Conservation (phyloP, 2,113 vertebrate species). For the Galeopterus variegatus region DNA sequence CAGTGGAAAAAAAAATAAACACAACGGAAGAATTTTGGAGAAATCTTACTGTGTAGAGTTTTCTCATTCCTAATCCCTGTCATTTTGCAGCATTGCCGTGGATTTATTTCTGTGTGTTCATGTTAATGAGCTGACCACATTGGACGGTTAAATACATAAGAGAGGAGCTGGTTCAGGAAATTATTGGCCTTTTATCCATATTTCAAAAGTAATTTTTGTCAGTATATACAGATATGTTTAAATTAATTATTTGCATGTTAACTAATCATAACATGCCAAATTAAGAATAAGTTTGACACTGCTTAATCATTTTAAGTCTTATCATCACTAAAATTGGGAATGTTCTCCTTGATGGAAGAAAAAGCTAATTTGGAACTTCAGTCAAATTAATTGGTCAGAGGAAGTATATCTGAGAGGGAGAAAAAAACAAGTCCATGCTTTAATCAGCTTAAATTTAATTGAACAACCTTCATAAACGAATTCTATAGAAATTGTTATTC, state of each 20-base stretch:
- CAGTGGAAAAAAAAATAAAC: neutral
- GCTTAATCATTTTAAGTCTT: neutral
- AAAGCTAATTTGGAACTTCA: conserved; percentile 58
- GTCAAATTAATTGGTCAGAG: conserved; percentile 40
- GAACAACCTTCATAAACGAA: conserved; percentile 38
- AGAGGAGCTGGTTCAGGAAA: neutral
- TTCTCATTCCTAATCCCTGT: neutral
- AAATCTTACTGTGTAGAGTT: too few relatives aligned
- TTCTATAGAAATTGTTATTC: conserved; percentile 45
- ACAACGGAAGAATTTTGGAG: neutral
- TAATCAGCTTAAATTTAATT: conserved; percentile 62
- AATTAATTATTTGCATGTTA: neutral
- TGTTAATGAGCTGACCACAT: rapidly evolving
- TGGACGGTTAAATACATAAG: too few relatives aligned
- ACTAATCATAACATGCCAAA: neutral
- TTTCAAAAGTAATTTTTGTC: conserved; percentile 39
- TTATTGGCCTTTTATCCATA: neutral
- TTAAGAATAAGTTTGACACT: neutral
- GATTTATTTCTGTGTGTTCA: neutral
- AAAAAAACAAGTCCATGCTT: neutral
- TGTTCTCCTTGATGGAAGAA: conserved; percentile 6
- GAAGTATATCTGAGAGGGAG: neutral
- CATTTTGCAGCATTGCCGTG: rapidly evolving
- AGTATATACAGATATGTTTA: neutral
- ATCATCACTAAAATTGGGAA: neutral